Conservation (phyloP, 2,797 vertebrate species). For the Channa striata region DNA sequence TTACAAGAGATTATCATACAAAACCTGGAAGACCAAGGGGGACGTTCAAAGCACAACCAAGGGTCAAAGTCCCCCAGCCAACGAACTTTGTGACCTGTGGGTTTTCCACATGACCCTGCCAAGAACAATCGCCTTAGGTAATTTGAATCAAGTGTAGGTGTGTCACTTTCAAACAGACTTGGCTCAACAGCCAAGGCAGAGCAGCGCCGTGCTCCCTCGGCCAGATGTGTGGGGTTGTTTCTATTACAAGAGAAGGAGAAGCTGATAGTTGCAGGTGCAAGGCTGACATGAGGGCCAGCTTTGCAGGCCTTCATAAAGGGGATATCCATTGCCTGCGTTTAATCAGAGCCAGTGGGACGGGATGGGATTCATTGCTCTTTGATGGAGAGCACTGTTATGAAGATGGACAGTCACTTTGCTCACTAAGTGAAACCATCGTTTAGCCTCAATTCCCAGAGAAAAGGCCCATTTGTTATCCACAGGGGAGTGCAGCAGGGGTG, state of each 20-base stretch:
- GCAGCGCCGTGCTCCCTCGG: slow-evolving; percentile 61
- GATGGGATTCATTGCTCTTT: slow-evolving; percentile 95
- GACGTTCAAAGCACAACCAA: slow-evolving; percentile 71
- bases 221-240: slow-evolving; percentile 85
- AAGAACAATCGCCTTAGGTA: slow-evolving; percentile 85
- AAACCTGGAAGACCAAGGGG: slow-evolving; percentile 37
- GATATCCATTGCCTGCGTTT: slow-evolving; percentile 90
- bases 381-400: slow-evolving; percentile 90
- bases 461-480: slow-evolving; percentile 88
- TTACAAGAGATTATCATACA: slow-evolving; percentile 43
- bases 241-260: slow-evolving; percentile 85
- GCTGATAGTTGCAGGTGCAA: slow-evolving; percentile 90
- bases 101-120: slow-evolving; percentile 78
- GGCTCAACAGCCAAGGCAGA: slow-evolving; percentile 54
- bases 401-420: slow-evolving; percentile 90
- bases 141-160: slow-evolving; percentile 87
- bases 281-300: slow-evolving; percentile 81
- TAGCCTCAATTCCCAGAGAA: slow-evolving; percentile 88
- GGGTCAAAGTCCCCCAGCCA: slow-evolving; percentile 66
- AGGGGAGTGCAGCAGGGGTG: slow-evolving; percentile 82
- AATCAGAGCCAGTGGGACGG: slow-evolving; percentile 93
- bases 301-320: slow-evolving; percentile 78
- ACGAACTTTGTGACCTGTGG: slow-evolving; percentile 77
- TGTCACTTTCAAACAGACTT: slow-evolving; percentile 77
- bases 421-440: slow-evolving; percentile 90